Evolutionary conservation across 2,888 invertebrate genomes (phyloP).

Genomic region (Glyphotaelius pellucidus): DNA sequence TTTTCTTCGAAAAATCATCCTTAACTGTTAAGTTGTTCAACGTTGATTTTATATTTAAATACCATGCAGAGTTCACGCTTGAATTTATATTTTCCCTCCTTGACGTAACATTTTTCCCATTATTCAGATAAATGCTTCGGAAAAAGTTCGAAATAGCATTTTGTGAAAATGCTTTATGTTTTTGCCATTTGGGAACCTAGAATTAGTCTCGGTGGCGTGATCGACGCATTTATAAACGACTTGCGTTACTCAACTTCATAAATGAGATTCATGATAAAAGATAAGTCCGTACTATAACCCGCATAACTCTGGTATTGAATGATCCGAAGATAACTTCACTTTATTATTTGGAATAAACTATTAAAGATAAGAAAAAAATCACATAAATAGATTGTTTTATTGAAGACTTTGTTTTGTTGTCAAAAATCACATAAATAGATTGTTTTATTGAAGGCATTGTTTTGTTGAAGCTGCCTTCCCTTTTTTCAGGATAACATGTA

Average conservation of each 20-base stretch:
- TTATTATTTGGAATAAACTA: background rate
- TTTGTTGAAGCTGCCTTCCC: background rate
- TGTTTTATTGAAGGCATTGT: background rate
- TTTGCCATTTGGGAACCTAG: background rate
- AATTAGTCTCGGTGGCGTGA: background rate
- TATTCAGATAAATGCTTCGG: background rate
- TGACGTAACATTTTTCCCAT: background rate
- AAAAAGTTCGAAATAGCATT: background rate
- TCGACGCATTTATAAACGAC: background rate
- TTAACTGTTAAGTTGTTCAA: background rate
- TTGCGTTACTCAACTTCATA: background rate
- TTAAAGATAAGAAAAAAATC: background rate
- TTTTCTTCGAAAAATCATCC: too few species aligned
- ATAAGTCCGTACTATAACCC: background rate
- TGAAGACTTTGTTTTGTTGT: background rate
- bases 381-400: background rate
- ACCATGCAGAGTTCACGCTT: background rate
- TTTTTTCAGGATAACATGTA: background rate
- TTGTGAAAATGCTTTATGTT: background rate
- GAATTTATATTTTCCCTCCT: background rate
- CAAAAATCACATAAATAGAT: background rate
- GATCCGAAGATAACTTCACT: background rate
- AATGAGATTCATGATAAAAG: background rate
- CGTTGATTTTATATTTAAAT: background rate
- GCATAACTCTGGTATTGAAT: background rate